Base-by-base conservation (phyloP, 1,140 invertebrate genomes). In the Microplitis demolitor region DNA sequence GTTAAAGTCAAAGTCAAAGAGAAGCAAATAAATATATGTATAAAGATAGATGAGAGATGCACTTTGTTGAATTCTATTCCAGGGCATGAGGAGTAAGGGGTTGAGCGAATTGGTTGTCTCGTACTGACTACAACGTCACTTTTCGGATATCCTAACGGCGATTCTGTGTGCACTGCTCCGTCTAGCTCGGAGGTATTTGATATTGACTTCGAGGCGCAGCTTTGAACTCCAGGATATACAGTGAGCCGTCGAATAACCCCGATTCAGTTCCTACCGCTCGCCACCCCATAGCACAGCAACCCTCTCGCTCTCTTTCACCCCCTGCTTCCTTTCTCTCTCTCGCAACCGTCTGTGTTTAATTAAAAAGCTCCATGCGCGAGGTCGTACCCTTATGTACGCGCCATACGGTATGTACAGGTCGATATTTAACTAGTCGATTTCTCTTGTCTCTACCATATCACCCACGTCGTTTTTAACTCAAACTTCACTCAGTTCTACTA, bases 181-280 rank as follows among this genome's bases (percentile, higher is more conserved):
- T 84, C 82, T 85, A 84, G 84, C 85, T 86, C 74, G 74, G 80
- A 87, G 85, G 84, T 87, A 87, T 86, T 87, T 87, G 84, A 85
- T 86, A 87, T 87, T 85, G 85, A 87, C 85, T 85, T 86, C 81
- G 78, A 83, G 83, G 80, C 82, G 78, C 79, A 77, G 85, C 85
- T 87, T 86, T 86, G 84, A 87, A 85, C 85, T 87, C 83, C 66
- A 34, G 54, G 56, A 69, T 51, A 24, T 24, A 66, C 69, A 67
- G 45, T 66, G 75, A n/a, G 34, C 37, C 64, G 34, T 50, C 66
- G 34, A 56, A 24, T 66, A 35, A 31, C 53, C 62, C 68, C 61
- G 37, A 58, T 33, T 45, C 58, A 69, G 58, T 64, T 51, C 54
- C 63, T 45, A 9, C 33, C 37, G 53, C 51, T 69, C 69, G 39